Evolutionary conservation across 2,797 vertebrate genomes (phyloP).

Genomic region (Spizella passerina): DNA sequence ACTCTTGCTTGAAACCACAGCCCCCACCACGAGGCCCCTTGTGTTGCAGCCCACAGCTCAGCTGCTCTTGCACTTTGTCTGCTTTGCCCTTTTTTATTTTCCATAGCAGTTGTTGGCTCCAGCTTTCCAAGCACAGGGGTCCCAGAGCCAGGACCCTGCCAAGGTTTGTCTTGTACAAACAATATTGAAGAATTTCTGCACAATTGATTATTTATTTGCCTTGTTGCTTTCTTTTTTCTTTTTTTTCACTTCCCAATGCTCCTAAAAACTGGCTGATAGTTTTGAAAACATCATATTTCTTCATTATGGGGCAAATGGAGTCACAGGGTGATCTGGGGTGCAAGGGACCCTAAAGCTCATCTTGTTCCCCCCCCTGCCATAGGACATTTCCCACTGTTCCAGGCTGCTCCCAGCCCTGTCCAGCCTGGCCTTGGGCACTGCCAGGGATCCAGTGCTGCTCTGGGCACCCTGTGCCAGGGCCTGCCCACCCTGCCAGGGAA

Average conservation of each 20-base stretch:
- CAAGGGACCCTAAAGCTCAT: neutral
- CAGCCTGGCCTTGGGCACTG: neutral
- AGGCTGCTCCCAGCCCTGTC: neutral
- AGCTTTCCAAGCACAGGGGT: neutral
- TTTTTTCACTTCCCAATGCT: neutral
- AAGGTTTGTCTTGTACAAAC: neutral
- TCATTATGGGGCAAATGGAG: neutral
- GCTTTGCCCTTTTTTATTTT: neutral
- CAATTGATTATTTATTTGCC: neutral
- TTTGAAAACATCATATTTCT: neutral
- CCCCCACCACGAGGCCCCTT: neutral
- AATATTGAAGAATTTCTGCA: neutral
- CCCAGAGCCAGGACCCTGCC: neutral
- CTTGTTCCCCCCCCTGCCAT: rapidly evolving
- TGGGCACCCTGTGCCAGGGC: neutral
- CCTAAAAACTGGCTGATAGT: neutral
- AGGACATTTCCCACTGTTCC: neutral
- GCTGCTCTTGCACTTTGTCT: neutral
- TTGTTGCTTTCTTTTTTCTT: neutral
- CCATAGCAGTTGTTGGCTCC: neutral
- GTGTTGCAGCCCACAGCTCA: neutral
- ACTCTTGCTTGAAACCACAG: neutral
- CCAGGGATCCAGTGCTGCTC: neutral
- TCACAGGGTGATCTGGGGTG: neutral
- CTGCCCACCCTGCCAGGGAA: rapidly evolving